Conservation (phyloP, 2,113 vertebrate genomes). For the Falco punctatus region DNA sequence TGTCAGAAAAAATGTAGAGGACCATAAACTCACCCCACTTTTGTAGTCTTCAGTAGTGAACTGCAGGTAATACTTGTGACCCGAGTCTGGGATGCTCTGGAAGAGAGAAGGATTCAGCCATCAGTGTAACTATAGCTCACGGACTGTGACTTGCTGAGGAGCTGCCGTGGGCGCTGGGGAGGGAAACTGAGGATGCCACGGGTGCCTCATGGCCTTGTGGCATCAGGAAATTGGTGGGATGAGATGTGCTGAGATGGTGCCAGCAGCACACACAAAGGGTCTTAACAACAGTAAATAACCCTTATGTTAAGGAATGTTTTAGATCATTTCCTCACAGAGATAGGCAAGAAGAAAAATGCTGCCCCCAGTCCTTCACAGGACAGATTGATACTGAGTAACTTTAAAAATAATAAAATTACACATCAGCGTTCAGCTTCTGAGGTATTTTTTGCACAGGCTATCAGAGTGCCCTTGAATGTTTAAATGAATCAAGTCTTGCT, state of each 20-base stretch:
- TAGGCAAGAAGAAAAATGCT: background rate
- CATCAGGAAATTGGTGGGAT: background rate
- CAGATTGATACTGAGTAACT: background rate
- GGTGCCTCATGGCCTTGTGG: background rate
- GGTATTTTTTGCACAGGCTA: background rate
- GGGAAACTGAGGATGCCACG: rapidly evolving
- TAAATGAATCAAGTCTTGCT: background rate
- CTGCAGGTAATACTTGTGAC: constrained; percentile 66
- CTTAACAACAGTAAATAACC: background rate
- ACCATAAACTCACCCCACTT: constrained; percentile 62
- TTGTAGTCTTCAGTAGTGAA: constrained; percentile 65
- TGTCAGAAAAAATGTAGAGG: rapidly evolving
- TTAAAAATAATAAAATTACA: background rate
- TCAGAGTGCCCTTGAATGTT: background rate
- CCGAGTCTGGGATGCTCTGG: constrained; percentile 60
- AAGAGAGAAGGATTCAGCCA: constrained; percentile 14
- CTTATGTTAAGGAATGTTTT: background rate
- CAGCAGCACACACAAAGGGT: background rate
- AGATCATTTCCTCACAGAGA: background rate
- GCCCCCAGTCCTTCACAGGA: background rate
- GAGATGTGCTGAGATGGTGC: background rate
- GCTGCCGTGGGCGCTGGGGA: background rate
- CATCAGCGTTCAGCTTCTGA: background rate
- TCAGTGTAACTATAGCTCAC: rapidly evolving
- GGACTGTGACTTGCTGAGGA: background rate